Conservation (phyloP, 30 jellyfish, hydroid and myxozoan species). For the Rhopilema esculentum region DNA sequence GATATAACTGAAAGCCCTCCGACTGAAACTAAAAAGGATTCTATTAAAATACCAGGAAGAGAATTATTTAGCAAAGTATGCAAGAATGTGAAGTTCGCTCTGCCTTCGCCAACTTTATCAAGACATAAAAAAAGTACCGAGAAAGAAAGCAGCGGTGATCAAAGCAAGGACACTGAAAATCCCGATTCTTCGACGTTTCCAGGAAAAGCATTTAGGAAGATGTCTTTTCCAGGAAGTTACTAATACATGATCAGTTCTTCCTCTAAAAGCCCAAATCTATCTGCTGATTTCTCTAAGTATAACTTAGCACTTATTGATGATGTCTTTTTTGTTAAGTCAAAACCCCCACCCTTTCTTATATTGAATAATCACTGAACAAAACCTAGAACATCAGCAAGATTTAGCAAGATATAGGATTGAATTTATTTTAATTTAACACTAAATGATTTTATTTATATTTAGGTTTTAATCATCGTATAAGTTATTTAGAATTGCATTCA, state of each 20-base stretch:
- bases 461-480: background rate
- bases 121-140: conserved; percentile 10
- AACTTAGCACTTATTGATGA: too few species aligned
- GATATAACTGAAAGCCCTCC: background rate
- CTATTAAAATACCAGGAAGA: conserved; percentile 21
- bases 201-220: conserved; percentile 8
- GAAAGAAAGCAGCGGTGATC: background rate
- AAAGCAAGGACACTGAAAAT: background rate
- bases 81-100: conserved; percentile 29
- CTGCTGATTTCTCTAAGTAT: too few species aligned
- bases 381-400: too few species aligned
- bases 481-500: background rate
- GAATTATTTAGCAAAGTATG: conserved; percentile 14
- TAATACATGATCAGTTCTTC: too few species aligned
- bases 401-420: too few species aligned
- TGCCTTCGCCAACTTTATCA: conserved; percentile 43
- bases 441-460: too few species aligned
- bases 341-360: too few species aligned
- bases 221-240: conserved; percentile 33
- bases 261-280: too few species aligned
- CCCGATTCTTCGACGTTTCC: background rate
- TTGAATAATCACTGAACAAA: too few species aligned
- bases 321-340: background rate
- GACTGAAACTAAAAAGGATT: background rate
- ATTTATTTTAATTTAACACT: too few species aligned